Conservation (phyloP, 2,797 vertebrate species). For the Periparus ater region DNA sequence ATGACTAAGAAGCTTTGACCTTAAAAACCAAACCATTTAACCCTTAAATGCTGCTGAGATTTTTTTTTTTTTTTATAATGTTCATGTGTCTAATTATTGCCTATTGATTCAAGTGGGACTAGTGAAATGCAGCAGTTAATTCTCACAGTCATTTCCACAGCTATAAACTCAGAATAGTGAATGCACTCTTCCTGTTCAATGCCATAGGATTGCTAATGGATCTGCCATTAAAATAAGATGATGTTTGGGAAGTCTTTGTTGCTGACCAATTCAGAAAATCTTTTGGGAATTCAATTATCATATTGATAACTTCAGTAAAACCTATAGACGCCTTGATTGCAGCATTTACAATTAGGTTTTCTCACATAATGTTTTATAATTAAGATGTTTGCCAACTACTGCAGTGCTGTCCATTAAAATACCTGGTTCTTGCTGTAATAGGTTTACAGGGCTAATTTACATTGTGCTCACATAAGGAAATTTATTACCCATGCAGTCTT, state of each 20-base stretch:
- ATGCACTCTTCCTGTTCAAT: neutral
- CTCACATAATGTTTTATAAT: constrained; percentile 19
- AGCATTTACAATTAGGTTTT: neutral
- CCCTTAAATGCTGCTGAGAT: neutral
- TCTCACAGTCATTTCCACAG: neutral
- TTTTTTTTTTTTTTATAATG: neutral
- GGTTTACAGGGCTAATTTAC: constrained; percentile 11
- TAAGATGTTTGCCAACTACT: neutral
- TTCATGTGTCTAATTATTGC: neutral
- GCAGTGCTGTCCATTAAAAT: neutral
- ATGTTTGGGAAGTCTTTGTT: neutral
- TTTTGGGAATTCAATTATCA: neutral
- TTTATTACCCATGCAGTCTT: neutral
- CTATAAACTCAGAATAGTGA: neutral
- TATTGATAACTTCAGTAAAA: neutral
- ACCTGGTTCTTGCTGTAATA: neutral
- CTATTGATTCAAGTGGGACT: neutral
- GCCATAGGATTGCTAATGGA: neutral
- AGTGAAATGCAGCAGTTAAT: neutral
- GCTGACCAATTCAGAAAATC: neutral
- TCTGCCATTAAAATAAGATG: neutral
- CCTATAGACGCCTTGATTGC: neutral
- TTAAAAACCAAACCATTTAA: neutral
- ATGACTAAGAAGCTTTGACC: neutral
- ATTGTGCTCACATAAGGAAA: neutral